phyloP scores from a whole-genome alignment of 2,888 invertebrate genomes.

The Sericinus montela region DNA sequence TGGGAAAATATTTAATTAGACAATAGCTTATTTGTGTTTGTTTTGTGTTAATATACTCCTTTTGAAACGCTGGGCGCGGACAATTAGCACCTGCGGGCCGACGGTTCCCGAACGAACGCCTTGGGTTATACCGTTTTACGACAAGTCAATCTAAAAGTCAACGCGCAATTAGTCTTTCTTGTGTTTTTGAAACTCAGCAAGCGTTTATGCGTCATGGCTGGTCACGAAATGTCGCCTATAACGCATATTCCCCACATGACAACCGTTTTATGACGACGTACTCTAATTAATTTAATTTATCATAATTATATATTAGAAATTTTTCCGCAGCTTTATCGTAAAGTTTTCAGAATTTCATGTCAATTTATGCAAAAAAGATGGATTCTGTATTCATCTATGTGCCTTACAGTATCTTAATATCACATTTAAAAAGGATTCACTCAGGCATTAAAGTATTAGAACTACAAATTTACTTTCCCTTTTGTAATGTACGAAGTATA shows the following conservation, averaged over 20 bases:
- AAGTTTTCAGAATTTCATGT: no score
- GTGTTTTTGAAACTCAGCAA: conserved; percentile 11
- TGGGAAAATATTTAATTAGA: conserved; percentile 79
- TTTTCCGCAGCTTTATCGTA: no score
- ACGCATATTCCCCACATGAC: neutral
- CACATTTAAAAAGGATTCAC: no score
- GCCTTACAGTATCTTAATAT: no score
- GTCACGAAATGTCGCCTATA: conserved; percentile 8
- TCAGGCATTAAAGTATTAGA: no score
- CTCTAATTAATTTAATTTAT: no score
- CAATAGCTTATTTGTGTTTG: conserved; percentile 78
- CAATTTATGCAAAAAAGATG: no score
- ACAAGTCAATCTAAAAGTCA: conserved; percentile 58
- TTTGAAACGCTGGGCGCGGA: conserved; percentile 56
- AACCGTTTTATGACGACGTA: neutral
- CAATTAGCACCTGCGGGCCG: conserved; percentile 69
- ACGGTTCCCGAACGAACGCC: conserved; percentile 46
- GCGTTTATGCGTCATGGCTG: conserved; percentile 7
- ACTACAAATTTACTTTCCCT: no score
- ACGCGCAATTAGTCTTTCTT: conserved; percentile 27
- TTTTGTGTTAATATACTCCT: conserved; percentile 74
- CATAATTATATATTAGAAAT: no score
- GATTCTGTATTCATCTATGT: no score
- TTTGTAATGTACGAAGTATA: no score
- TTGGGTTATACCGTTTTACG: conserved; percentile 49